phyloP scores from a whole-genome alignment of 2,888 invertebrate species.

The Nomada hirtipes region DNA sequence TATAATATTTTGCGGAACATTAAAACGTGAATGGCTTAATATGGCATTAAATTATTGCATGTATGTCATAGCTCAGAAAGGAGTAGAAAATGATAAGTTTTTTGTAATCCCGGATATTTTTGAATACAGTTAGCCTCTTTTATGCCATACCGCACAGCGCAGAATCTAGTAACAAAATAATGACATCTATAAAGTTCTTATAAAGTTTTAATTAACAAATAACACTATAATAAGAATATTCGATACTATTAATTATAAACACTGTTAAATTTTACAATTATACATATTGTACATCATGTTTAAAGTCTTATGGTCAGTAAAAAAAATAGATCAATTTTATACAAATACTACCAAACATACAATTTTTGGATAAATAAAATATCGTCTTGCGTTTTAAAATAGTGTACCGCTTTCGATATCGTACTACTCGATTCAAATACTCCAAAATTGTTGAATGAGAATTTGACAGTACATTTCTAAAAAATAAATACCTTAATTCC shows the following conservation, averaged over 20 bases:
- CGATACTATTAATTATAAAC: background rate
- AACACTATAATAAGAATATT: background rate
- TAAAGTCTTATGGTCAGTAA: background rate
- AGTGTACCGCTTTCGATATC: background rate
- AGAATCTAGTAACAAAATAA: conserved; percentile 6
- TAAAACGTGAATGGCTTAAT: background rate
- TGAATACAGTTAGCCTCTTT: background rate
- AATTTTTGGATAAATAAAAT: background rate
- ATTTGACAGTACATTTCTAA: background rate
- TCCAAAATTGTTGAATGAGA: background rate
- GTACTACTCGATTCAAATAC: background rate
- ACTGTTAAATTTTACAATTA: conserved; percentile 1
- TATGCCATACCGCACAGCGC: background rate
- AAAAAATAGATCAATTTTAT: background rate
- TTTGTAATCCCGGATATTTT: background rate
- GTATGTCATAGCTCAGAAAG: too few species aligned
- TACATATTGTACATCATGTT: background rate
- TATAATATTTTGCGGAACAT: too few species aligned
- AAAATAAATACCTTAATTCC: background rate
- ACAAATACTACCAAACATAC: background rate
- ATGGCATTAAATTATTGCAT: background rate
- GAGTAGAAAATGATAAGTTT: background rate
- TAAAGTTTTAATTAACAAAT: background rate
- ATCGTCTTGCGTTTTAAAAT: background rate
- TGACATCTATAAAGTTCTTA: background rate